phyloP scores from a whole-genome alignment of 1,140 invertebrate genomes.

The Araneus ventricosus region DNA sequence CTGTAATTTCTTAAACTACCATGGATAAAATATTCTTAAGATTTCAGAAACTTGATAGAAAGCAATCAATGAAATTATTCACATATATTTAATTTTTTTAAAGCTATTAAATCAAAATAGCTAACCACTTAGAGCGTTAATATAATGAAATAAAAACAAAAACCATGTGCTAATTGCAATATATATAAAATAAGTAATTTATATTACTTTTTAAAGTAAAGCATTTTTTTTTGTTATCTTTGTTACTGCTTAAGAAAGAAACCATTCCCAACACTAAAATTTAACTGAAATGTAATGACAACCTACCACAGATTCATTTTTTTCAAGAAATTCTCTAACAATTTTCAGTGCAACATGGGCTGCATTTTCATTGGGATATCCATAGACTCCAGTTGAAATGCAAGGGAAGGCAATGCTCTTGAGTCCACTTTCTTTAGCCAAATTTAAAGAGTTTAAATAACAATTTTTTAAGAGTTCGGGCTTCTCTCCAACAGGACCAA shows the following conservation, averaged over 20 bases:
- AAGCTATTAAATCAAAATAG: too few species aligned
- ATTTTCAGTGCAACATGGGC: constrained; percentile 86
- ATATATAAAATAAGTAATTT: neutral
- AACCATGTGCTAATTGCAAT: neutral
- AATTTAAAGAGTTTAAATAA: constrained; percentile 86
- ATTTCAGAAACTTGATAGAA: too few species aligned
- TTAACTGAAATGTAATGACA: neutral
- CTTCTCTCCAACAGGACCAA: constrained; percentile 88
- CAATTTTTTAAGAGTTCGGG: constrained; percentile 84
- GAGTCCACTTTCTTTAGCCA: constrained; percentile 84
- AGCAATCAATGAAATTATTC: too few species aligned
- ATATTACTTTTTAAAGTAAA: neutral
- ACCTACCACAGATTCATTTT: constrained; percentile 82
- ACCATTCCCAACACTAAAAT: constrained; percentile 34
- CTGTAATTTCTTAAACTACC: too few species aligned
- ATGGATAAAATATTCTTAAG: too few species aligned
- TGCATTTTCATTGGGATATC: constrained; percentile 89
- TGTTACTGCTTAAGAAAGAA: neutral
- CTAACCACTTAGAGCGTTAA: too few species aligned
- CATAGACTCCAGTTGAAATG: constrained; percentile 83
- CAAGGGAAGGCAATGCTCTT: constrained; percentile 84
- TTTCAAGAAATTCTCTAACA: constrained; percentile 85
- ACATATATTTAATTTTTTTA: too few species aligned
- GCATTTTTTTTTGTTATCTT: neutral
- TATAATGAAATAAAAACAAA: too few species aligned